These are phyloP conservation scores for Anagyrus pseudococci DNA, from an alignment of 2,888 invertebrate species.

Conservation along the genomic window DNA sequence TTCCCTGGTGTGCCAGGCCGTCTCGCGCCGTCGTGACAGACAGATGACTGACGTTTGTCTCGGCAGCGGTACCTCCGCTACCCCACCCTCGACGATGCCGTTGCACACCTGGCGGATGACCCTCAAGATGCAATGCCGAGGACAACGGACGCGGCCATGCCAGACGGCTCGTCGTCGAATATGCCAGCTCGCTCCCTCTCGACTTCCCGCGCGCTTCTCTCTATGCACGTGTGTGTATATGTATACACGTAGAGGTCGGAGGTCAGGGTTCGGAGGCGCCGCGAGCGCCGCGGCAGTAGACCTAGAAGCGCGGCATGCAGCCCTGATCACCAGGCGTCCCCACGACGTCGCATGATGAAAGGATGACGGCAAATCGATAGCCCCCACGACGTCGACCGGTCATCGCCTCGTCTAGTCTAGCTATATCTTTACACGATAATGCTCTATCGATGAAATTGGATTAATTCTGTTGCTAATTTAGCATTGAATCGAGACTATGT, in stretches of 20 bases:
- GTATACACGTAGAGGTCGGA: neutral
- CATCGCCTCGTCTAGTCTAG: too few relatives aligned
- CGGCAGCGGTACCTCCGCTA: constrained; percentile 2
- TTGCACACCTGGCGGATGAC: too few relatives aligned
- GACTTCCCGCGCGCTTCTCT: too few relatives aligned
- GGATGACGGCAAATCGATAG: constrained; percentile 60
- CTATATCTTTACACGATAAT: too few relatives aligned
- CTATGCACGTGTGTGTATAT: too few relatives aligned
- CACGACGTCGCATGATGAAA: constrained; percentile 60
- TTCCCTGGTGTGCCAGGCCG: constrained; percentile 57
- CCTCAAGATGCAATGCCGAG: too few relatives aligned
- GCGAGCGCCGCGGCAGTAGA: neutral
- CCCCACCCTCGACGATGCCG: neutral
- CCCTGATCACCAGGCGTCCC: constrained; percentile 58
- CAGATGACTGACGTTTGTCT: constrained; percentile 57
- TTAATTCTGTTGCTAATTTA: too few relatives aligned
- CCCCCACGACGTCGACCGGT: constrained; percentile 1
- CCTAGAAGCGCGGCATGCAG: constrained; percentile 25
- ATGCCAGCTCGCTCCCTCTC: too few relatives aligned
- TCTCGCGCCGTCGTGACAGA: constrained; percentile 61
- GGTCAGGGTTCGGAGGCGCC: neutral
- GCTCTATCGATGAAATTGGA: too few relatives aligned
- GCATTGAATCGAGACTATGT: too few relatives aligned
- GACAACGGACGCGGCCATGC: too few relatives aligned
- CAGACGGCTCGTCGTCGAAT: too few relatives aligned